Conservation (phyloP, 2,113 vertebrate genomes). For the Gopherus evgoodei region DNA sequence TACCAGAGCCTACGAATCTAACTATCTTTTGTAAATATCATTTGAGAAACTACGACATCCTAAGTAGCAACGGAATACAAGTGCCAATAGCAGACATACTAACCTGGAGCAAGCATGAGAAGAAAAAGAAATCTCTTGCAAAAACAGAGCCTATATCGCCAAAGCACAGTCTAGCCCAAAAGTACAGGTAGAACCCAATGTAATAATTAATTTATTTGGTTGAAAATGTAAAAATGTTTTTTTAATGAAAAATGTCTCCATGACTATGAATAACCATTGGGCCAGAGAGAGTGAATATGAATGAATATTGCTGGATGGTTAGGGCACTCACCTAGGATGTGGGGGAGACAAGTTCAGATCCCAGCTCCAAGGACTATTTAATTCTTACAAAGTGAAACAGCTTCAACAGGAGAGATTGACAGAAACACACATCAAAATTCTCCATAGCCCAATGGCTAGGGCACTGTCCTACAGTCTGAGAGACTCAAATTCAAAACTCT, state of each 20-base stretch:
- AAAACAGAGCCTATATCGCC: background rate
- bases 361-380: background rate
- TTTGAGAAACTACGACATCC: background rate
- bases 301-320: background rate
- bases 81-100: background rate
- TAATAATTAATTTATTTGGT: background rate
- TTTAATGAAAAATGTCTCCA: background rate
- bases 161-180: background rate
- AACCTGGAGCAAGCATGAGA: background rate
- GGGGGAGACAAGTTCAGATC: background rate
- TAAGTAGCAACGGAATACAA: background rate
- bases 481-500: background rate
- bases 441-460: background rate
- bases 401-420: background rate
- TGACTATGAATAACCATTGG: background rate
- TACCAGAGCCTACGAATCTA: background rate
- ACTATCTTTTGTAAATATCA: background rate
- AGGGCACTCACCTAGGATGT: background rate
- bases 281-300: background rate
- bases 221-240: background rate
- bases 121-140: background rate
- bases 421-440: background rate
- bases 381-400: background rate
- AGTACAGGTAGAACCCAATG: background rate
- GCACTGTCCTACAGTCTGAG: background rate